A percentile compares a stretch with the other conserved stretches of the same genome.
Conservation (phyloP, 2,797 vertebrate genomes). For the Micropoecilia bifurca region DNA sequence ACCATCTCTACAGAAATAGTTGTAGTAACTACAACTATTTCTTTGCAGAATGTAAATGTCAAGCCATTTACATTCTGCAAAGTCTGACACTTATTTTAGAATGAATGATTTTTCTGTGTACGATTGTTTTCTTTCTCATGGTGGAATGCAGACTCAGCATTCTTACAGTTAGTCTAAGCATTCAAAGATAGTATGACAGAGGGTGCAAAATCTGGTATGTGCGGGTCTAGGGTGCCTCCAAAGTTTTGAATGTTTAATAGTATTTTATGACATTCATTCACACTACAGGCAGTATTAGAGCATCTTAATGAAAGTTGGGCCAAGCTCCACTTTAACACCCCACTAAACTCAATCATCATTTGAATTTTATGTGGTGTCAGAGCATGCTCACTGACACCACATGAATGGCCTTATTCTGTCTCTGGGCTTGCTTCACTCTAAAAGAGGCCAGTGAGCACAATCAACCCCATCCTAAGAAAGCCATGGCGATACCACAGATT, state of each 20-base stretch:
- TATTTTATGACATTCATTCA: not conserved
- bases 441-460: constrained; percentile 51
- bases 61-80: not conserved
- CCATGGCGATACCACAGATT: constrained; percentile 9
- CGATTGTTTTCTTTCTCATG: not conserved
- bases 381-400: constrained; percentile 30
- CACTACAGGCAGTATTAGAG: not conserved
- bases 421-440: constrained; percentile 22
- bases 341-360: not conserved
- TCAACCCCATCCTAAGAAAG: constrained; percentile 27
- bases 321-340: not conserved
- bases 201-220: not conserved
- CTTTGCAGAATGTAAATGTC: too few relatives aligned
- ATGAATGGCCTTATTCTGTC: constrained; percentile 74
- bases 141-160: not conserved
- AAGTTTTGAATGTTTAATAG: not conserved
- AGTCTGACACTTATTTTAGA: not conserved
- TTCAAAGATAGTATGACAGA: not conserved
- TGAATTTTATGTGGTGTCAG: constrained; percentile 15
- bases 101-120: not conserved
- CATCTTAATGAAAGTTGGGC: not conserved
- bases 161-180: not conserved
- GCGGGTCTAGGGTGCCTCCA: not conserved
- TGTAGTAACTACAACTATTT: not conserved
- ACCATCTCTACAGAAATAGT: not conserved